Percentiles rank a stretch among this genome's conserved stretches.
These are phyloP conservation scores for Agrochola lota DNA, from an alignment of 2,888 invertebrate genomes.

Conservation along the genomic window DNA sequence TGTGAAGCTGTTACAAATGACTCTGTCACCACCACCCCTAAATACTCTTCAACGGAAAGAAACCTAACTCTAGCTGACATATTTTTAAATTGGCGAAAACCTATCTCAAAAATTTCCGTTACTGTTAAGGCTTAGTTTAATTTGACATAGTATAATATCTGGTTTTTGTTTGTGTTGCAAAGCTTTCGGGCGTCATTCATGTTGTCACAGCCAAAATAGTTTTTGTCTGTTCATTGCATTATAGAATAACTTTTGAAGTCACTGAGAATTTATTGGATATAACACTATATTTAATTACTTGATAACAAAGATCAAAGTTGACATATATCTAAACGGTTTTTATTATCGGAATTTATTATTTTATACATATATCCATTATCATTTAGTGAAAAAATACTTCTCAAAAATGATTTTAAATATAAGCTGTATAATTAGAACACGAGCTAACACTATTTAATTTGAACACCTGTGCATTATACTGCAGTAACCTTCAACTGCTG, in stretches of 20 bases:
- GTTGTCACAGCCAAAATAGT: too few species aligned
- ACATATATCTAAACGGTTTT: not conserved
- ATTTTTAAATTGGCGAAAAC: not conserved
- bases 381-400: not conserved
- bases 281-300: too few species aligned
- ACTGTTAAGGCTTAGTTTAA: not conserved
- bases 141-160: not conserved
- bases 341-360: too few species aligned
- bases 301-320: too few species aligned
- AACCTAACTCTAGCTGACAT: not conserved
- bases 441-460: not conserved
- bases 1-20: constrained; percentile 87
- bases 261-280: too few species aligned
- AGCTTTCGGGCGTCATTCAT: not conserved
- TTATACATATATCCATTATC: too few species aligned
- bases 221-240: not conserved
- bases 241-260: not conserved
- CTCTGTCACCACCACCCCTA: not conserved
- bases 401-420: not conserved
- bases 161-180: not conserved
- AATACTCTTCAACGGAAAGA: not conserved
- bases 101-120: not conserved
- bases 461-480: not conserved
- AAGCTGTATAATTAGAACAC: not conserved
- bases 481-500: constrained; percentile 7